Conservation (phyloP, 2,113 vertebrate genomes). For the Henicopernis longicauda region DNA sequence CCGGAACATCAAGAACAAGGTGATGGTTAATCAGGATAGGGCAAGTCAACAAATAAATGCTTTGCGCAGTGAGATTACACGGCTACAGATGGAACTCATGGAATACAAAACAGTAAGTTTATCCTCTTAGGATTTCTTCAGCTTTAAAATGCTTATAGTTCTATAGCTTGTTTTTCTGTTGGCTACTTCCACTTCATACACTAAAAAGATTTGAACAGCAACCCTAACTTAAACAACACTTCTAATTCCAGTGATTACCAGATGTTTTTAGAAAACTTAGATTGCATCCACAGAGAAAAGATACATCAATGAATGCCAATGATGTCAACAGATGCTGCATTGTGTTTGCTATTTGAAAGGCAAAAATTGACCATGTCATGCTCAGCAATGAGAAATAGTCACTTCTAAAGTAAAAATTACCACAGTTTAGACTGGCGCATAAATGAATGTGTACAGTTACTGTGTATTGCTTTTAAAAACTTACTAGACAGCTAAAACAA, state of each 20-base stretch:
- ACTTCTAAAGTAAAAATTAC: not conserved
- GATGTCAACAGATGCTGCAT: not conserved
- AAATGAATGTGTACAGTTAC: not conserved
- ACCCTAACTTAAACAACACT: not conserved
- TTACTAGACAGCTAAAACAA: not conserved
- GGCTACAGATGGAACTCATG: slow-evolving; percentile 97
- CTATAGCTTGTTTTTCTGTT: not conserved
- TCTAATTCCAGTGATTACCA: not conserved
- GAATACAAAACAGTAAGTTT: slow-evolving; percentile 92
- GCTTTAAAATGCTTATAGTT: not conserved
- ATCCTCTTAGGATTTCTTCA: not conserved
- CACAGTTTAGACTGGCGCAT: not conserved
- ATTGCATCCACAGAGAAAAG: not conserved
- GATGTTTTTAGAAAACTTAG: not conserved
- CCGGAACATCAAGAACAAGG: slow-evolving; percentile 97
- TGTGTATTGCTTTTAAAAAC: not conserved
- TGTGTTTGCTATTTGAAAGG: not conserved
- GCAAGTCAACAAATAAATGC: slow-evolving; percentile 95
- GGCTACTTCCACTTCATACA: not conserved
- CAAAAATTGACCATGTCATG: not conserved
- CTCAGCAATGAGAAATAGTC: not conserved
- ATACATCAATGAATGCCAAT: not conserved
- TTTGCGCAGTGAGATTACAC: slow-evolving; percentile 89
- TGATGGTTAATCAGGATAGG: slow-evolving; percentile 93
- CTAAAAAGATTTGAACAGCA: not conserved